Percentiles rank a stretch among this genome's conserved stretches.
Conservation (phyloP, 2,797 vertebrate genomes). For the Denticeps clupeoides region DNA sequence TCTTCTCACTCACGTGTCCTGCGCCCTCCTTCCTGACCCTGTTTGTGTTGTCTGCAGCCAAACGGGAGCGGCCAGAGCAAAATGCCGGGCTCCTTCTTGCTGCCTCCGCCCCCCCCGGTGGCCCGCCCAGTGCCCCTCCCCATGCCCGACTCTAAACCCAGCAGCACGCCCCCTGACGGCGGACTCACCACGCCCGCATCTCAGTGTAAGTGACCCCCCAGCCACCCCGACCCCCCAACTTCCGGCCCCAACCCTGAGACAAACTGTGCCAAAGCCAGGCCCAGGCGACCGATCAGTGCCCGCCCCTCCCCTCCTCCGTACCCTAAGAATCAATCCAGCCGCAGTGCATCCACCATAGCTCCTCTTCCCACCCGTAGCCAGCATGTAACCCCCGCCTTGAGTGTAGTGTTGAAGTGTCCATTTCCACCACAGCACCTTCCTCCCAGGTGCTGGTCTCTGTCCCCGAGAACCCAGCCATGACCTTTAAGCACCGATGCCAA, state of each 20-base stretch:
- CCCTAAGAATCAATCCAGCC: not conserved
- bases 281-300: slow-evolving; percentile 12
- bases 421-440: too few relatives aligned
- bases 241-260: slow-evolving; percentile 28
- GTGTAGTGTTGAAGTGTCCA: too few relatives aligned
- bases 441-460: too few relatives aligned
- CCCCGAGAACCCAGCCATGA: too few relatives aligned
- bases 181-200: slow-evolving; percentile 68
- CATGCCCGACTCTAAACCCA: slow-evolving; percentile 69
- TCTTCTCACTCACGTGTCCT: slow-evolving; percentile 15
- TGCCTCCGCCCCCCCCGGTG: slow-evolving; percentile 73
- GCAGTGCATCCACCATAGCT: too few relatives aligned
- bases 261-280: slow-evolving; percentile 29
- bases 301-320: slow-evolving; percentile 2
- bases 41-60: slow-evolving; percentile 76
- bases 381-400: too few relatives aligned
- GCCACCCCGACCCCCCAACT: slow-evolving; percentile 26
- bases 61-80: slow-evolving; percentile 74
- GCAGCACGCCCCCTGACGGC: slow-evolving; percentile 57
- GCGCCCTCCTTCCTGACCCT: slow-evolving; percentile 49
- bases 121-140: slow-evolving; percentile 78
- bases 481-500: too few relatives aligned
- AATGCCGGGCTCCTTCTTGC: slow-evolving; percentile 76
- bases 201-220: slow-evolving; percentile 74
- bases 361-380: too few relatives aligned